Evolutionary conservation across 2,113 vertebrate genomes (phyloP).

Genomic region (Solea solea): DNA sequence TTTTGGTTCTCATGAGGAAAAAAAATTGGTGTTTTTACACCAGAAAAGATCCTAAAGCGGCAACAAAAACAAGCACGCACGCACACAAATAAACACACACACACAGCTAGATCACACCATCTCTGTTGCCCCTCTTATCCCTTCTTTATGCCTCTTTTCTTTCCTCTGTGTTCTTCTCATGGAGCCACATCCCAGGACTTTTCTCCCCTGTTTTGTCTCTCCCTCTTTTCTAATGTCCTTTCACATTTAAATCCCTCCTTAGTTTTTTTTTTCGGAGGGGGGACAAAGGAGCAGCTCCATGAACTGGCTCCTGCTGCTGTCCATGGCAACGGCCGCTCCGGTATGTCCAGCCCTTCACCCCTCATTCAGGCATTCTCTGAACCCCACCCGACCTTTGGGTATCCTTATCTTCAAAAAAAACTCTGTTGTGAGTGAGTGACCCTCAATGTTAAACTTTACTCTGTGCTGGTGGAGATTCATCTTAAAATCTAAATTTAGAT

Average conservation of each 20-base stretch:
- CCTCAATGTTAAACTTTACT: neutral
- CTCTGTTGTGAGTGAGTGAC: conserved; percentile 5
- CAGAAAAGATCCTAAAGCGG: conserved; percentile 13
- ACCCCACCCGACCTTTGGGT: conserved; percentile 48
- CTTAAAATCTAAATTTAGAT: neutral
- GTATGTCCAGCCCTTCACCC: conserved; percentile 18
- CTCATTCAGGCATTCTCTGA: conserved; percentile 48
- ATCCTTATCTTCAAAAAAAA: conserved; percentile 19
- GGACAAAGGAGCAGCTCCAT: conserved; percentile 16
- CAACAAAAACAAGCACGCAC: conserved; percentile 13
- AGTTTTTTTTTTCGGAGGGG: conserved; percentile 48
- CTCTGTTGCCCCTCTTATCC: conserved; percentile 33
- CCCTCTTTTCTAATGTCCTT: conserved; percentile 68
- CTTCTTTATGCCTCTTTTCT: conserved; percentile 29
- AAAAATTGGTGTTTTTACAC: too few species aligned
- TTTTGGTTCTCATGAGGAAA: too few species aligned
- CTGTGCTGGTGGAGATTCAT: neutral
- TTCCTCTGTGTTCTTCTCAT: conserved; percentile 56
- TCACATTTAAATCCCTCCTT: conserved; percentile 76
- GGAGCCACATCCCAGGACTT: conserved; percentile 63
- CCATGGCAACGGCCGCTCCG: conserved; percentile 69
- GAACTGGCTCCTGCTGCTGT: conserved; percentile 62
- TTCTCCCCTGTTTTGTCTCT: conserved; percentile 52
- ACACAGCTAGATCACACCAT: conserved; percentile 52
- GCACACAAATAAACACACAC: conserved; percentile 17